Evolutionary conservation across 92 coral and sea anemone species (phyloP).

Genomic region (Zoanthus solanderi): DNA sequence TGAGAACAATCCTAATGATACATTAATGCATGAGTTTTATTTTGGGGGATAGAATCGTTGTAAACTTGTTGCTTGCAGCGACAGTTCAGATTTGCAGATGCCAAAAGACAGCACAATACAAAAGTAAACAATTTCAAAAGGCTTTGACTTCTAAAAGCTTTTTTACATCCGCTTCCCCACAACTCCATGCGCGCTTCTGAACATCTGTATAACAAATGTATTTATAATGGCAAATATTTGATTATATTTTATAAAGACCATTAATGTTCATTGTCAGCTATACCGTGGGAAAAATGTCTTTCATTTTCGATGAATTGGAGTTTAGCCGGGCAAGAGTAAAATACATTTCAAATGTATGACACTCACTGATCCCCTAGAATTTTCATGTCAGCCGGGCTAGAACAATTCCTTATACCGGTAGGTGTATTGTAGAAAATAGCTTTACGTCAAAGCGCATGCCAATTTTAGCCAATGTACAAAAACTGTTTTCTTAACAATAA

Average conservation of each 20-base stretch:
- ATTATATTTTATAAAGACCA: background rate
- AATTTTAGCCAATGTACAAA: background rate
- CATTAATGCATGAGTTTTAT: background rate
- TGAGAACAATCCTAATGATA: background rate
- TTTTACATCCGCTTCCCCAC: slow-evolving; percentile 21
- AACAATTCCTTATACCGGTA: too few species aligned
- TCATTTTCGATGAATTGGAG: background rate
- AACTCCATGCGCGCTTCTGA: background rate
- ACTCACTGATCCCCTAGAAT: background rate
- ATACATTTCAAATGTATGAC: background rate
- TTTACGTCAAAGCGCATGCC: background rate
- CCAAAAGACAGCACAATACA: background rate
- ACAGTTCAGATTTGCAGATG: background rate
- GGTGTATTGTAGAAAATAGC: background rate
- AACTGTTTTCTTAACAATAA: background rate
- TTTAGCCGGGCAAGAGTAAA: too few species aligned
- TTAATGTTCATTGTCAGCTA: background rate
- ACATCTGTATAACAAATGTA: slow-evolving; percentile 52
- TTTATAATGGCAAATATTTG: slow-evolving; percentile 27
- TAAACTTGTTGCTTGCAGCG: background rate
- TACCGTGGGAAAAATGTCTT: slow-evolving; percentile 25
- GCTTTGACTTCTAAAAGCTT: slow-evolving; percentile 27
- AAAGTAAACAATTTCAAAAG: slow-evolving; percentile 33
- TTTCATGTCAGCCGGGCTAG: too few species aligned
- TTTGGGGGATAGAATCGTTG: background rate